Conservation (phyloP, 2,888 invertebrate species). For the Thereva unica region DNA sequence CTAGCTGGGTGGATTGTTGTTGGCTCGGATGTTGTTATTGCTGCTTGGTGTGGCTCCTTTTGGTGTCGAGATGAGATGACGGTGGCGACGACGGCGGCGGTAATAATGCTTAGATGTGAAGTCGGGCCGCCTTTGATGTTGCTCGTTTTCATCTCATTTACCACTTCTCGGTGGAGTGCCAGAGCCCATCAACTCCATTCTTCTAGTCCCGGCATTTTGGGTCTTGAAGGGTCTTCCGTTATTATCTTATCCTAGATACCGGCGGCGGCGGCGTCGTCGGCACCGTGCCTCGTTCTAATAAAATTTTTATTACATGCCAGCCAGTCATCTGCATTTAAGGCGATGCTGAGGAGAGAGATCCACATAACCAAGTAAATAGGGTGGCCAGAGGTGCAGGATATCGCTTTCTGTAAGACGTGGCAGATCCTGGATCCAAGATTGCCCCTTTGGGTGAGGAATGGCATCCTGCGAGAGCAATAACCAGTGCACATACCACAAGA, state of each 20-base stretch:
- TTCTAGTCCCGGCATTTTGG: slow-evolving; percentile 20
- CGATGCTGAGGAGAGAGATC: too few species aligned
- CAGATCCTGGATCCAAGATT: slow-evolving; percentile 25
- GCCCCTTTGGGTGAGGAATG: slow-evolving; percentile 41
- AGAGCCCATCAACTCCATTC: slow-evolving; percentile 13
- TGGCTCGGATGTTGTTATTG: neutral
- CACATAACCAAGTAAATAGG: too few species aligned
- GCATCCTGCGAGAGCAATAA: slow-evolving; percentile 42
- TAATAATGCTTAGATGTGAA: slow-evolving; percentile 31
- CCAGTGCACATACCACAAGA: slow-evolving; percentile 19
- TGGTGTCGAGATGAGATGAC: slow-evolving; percentile 27
- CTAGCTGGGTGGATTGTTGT: slow-evolving; percentile 6
- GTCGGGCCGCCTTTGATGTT: slow-evolving; percentile 38
- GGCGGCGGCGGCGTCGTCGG: slow-evolving; percentile 4
- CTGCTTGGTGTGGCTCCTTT: neutral
- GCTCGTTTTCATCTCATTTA: slow-evolving; percentile 41
- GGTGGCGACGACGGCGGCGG: slow-evolving; percentile 36
- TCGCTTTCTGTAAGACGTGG: slow-evolving; percentile 1
- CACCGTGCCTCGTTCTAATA: slow-evolving; percentile 27
- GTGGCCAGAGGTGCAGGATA: slow-evolving; percentile 7
- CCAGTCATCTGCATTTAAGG: neutral
- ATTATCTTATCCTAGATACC: too few species aligned
- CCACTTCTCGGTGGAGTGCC: slow-evolving; percentile 33
- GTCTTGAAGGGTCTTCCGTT: neutral
- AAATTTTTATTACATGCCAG: slow-evolving; percentile 30